Base-by-base conservation (phyloP, 2,113 vertebrate genomes). In the Periophthalmus modestus region DNA sequence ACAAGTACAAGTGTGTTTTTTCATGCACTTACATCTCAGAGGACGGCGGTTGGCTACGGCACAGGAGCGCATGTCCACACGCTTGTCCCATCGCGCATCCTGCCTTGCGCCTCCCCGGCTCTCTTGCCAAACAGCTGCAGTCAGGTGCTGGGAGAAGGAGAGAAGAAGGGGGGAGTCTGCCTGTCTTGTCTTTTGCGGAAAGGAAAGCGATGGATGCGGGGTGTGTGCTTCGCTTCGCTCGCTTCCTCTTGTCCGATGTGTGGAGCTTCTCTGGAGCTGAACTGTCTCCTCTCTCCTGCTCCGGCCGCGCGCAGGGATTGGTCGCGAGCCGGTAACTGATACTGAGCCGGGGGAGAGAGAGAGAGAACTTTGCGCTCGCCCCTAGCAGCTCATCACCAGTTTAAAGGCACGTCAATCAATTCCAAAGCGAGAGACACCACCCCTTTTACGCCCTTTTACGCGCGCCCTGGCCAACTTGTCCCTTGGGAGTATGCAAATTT, bases 1-100 rank as follows among this genome's bases (percentile, higher is more conserved):
- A 75, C 59, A 34, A 34, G 61, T n/a, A n/a, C n/a, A n/a, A n/a
- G n/a, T n/a, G n/a, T 78, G 66, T 48, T 10, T 71, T 50, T 48
- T 69, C 68, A 76, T 69, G 21, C 75, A 96, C 95, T 96, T 93
- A 96, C 95, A 95, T 92, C 69, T 96, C 95, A 74, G 93, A 92
- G 23, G 95, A 92, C 57, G 95, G 92, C 50, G 96, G 94, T 61
- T 98, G 96, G 93, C 95, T 98, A 92, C 97, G 95, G 93, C 97
- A 98, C 84, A 98, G 96, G 90, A 98, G 96, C 92, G 97, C 96
- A 95, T 98, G 97, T 93, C 97, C 96, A 87, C 97, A 98, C 82
- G 96, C 96, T 91, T 98, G 97, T 93, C 97, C 97, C 97, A 98
- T 98, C 89, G 83, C 95, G 95, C 95, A 92, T 95, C 95, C 94